phyloP scores from a whole-genome alignment of 2,113 vertebrate species.

The Perca schrenkii region DNA sequence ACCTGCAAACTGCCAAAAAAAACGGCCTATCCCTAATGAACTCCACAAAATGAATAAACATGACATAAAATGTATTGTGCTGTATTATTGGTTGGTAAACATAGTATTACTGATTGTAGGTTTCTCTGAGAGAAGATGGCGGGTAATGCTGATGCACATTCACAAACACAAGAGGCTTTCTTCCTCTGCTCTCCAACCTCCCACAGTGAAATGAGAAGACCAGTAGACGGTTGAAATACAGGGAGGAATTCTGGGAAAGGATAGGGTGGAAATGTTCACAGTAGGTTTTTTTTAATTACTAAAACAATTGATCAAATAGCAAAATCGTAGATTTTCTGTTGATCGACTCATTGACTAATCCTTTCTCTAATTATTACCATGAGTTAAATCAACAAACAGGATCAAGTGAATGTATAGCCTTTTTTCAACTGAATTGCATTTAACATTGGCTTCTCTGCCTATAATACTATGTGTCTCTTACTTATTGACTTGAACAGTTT shows the following conservation, averaged over 20 bases:
- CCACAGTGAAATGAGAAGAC: constrained; percentile 68
- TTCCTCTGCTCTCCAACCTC: constrained; percentile 63
- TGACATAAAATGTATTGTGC: not conserved
- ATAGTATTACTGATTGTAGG: constrained; percentile 3
- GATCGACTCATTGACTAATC: not conserved
- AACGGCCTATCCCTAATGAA: not conserved
- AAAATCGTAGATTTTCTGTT: not conserved
- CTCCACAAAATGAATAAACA: constrained; percentile 9
- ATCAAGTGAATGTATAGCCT: not conserved
- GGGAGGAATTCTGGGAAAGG: constrained; percentile 60
- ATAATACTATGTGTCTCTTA: not conserved
- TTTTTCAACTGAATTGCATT: not conserved
- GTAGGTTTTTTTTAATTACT: too few species aligned
- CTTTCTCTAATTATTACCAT: not conserved
- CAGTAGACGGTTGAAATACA: constrained; percentile 53
- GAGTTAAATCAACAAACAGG: not conserved
- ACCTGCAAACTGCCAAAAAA: too few species aligned
- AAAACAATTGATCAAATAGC: not conserved
- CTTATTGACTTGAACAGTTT: constrained; percentile 17
- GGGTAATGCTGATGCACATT: constrained; percentile 34
- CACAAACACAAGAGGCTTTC: constrained; percentile 62
- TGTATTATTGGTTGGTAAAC: constrained; percentile 14
- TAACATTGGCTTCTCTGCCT: not conserved
- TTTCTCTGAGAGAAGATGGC: constrained; percentile 21
- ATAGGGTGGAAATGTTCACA: constrained; percentile 29